Evolutionary conservation across 2,797 vertebrate species (phyloP).

Genomic region (Perodicticus potto): DNA sequence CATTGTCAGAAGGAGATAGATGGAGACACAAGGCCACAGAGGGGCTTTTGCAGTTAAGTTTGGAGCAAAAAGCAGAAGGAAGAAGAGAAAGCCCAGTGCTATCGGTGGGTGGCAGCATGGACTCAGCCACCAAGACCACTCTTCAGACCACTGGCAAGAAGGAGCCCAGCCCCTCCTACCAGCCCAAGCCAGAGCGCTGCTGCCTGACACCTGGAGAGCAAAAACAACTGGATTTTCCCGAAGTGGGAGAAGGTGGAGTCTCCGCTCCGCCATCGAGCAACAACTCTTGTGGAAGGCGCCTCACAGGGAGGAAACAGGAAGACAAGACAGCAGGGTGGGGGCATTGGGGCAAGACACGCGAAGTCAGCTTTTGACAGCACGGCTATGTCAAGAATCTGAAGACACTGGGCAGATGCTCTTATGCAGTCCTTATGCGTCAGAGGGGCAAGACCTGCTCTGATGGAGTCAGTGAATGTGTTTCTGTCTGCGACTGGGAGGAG

Average conservation of each 20-base stretch:
- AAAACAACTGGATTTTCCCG: not conserved
- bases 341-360: not conserved
- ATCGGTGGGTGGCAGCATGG: not conserved
- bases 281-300: not conserved
- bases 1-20: not conserved
- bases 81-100: not conserved
- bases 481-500: not conserved
- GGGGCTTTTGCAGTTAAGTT: not conserved
- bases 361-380: too few species aligned
- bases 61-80: not conserved
- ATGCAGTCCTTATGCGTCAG: not conserved
- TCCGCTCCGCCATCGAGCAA: not conserved
- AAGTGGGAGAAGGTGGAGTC: not conserved
- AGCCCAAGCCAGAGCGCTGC: not conserved
- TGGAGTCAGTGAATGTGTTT: not conserved
- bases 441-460: not conserved
- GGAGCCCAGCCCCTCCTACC: not conserved
- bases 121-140: rapidly evolving
- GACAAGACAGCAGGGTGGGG: too few species aligned
- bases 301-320: not conserved
- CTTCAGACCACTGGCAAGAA: not conserved
- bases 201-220: not conserved
- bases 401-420: not conserved
- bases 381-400: not conserved
- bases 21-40: not conserved